Base-by-base conservation (phyloP, 2,888 invertebrate genomes). In the Synanthedon myopaeformis region DNA sequence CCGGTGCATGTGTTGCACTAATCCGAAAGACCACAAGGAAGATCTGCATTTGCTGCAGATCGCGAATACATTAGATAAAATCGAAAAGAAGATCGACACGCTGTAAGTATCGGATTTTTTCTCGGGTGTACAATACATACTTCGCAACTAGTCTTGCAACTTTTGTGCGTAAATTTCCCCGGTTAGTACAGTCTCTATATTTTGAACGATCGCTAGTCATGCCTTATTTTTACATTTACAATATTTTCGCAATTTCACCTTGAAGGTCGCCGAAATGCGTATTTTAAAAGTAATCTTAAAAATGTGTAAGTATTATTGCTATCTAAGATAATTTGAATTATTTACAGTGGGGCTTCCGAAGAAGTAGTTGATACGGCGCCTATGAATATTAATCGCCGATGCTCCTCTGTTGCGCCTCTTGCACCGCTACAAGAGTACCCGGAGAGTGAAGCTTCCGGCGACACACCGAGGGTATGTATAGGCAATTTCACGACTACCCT, bases 1-100 rank as follows among this genome's bases (percentile, higher is more conserved):
- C 85, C 93, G 93, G 54, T 94, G 95, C 65, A 91, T 96, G 89
- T 91, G 96, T 57, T 97, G 96, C 71, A 96, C 96, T 0, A 95
- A 96, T 70, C 95, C 95, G 6, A 94, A 94, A 67, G 92, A 95
- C 10, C 92, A 93, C 19, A 94, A 95, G 63, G 96, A 97, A 61
- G 93, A 95, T 59, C 89, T 94, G 54, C 96, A 96, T 73, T 85
- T 96, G 1, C 89, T 94, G 35, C 91, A 93, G 56, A 96, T 96
- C 53, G 92, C 94, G 0, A 93, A 93, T 55, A 91, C 94, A 0
- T 79, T 96, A 60, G 94, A 95, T 53, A 90, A 90, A 42, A 90
- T 96, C 45, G 92, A 92, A 58, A 94, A 92, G 70, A 89, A 93
- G 63, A 81, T 96, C 60, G 94, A 95, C 60, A 79, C 86, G 8